Base-by-base conservation (phyloP, 53 echinoderm and acorn worm species). In the Patiria pectinifera region DNA sequence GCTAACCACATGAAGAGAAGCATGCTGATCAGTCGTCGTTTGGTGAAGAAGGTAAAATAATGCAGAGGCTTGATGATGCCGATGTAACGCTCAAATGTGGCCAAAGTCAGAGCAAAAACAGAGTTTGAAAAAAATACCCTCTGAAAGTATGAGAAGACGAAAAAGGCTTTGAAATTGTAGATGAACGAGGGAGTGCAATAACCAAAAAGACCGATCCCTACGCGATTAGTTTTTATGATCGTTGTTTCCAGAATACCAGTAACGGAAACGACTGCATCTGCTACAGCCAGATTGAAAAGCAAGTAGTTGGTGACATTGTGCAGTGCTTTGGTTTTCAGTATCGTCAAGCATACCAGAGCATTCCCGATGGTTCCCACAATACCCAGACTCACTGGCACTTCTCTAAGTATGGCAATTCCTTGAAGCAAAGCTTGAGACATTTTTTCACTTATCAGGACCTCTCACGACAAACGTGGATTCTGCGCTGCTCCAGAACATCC, bases 31-130 rank as follows among this genome's bases (percentile, higher is more conserved):
- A 85, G 62, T 45, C 69, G 62, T 69, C 45, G 62, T 44, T 66
- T 85, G 12, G 85, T 85, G 72, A 74, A 75, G 86, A 75, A 86
- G 26, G 72, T 86, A 0, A 74, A 74, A 13, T 86, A 74, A 8
- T 72, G 75, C 22, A 86, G 74, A 13, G 86, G 86, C 14, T 72
- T 71, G 24, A 86, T 86, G 75, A 86, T 86, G 19, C 86, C 86
- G 25, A 86, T 86, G 58, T 86, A 86, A 26, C 48, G 86, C 25
- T 86, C 86, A 7, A 86, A 74, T 2, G 86, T 86, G 12, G 74
- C 74, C 21, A 86, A 16, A 74, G 86, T 86, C 72, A 86, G 58
- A 74, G 72, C 21, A 8, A 72, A 45, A 72, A 86, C 22, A 13
- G 86, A 86, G 74, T 9, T 58, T 35, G 59, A 14, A 61, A 59